These are phyloP conservation scores for Onychorhynchus coronatus DNA, from an alignment of 2,113 vertebrate species.

Conservation along the genomic window DNA sequence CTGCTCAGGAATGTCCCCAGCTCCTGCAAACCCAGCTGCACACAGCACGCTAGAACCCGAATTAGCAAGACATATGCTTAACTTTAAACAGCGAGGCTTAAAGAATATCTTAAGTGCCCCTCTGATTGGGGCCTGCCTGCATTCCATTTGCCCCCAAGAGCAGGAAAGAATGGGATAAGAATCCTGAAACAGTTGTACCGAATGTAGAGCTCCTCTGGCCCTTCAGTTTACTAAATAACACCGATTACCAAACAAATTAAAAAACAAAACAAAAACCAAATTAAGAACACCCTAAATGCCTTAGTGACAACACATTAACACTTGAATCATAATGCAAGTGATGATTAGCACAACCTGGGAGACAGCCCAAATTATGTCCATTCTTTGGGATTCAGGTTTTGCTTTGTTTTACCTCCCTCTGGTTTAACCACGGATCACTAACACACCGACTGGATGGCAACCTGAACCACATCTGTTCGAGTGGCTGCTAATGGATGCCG, in stretches of 20 bases:
- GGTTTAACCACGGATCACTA: background rate
- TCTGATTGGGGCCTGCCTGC: background rate
- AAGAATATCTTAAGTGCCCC: background rate
- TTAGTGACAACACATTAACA: background rate
- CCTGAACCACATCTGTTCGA: background rate
- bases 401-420: background rate
- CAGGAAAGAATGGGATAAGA: slow-evolving; percentile 7
- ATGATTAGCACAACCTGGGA: background rate
- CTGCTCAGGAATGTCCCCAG: background rate
- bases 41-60: background rate
- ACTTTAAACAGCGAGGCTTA: background rate
- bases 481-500: background rate
- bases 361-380: background rate
- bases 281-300: background rate
- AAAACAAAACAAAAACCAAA: background rate
- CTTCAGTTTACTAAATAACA: background rate
- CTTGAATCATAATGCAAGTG: background rate
- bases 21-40: slow-evolving; percentile 11
- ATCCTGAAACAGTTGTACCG: background rate
- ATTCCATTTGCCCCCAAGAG: background rate
- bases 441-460: background rate
- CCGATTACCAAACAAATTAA: background rate
- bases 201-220: background rate
- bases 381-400: background rate
- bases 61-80: background rate